phyloP scores from a whole-genome alignment of 2,797 vertebrate genomes.

The Acrossocheilus fasciatus region DNA sequence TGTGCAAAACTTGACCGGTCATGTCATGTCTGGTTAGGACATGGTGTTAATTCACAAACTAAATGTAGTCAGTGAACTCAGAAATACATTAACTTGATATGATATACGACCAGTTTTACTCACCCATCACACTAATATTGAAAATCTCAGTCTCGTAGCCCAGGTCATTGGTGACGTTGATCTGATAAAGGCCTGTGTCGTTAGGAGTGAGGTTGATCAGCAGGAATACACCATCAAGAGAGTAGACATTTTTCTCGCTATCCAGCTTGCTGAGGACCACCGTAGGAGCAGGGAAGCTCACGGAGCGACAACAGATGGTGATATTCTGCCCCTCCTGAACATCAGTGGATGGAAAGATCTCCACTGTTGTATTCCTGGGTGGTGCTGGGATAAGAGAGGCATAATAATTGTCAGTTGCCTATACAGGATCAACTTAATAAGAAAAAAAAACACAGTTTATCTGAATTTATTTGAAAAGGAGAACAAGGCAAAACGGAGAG shows the following conservation, averaged over 20 bases:
- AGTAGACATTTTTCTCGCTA: slow-evolving; percentile 69
- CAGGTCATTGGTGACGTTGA: slow-evolving; percentile 75
- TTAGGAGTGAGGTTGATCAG: slow-evolving; percentile 73
- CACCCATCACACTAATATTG: slow-evolving; percentile 76
- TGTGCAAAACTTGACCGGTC: not conserved
- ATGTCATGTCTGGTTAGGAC: not conserved
- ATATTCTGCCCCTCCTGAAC: slow-evolving; percentile 78
- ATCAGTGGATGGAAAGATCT: slow-evolving; percentile 71
- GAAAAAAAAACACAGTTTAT: not conserved
- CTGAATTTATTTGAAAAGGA: not conserved
- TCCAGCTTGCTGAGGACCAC: slow-evolving; percentile 75
- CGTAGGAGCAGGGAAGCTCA: slow-evolving; percentile 73
- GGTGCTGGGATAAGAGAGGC: slow-evolving; percentile 69
- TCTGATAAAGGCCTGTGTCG: slow-evolving; percentile 72
- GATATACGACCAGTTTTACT: slow-evolving; percentile 29
- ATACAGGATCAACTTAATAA: not conserved
- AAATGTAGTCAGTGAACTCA: not conserved
- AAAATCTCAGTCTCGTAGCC: slow-evolving; percentile 73
- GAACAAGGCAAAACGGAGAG: slow-evolving; percentile 25
- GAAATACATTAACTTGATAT: not conserved
- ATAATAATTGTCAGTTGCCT: slow-evolving; percentile 13
- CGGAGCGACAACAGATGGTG: slow-evolving; percentile 72
- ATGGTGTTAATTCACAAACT: not conserved
- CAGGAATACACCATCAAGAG: slow-evolving; percentile 72
- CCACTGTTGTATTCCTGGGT: slow-evolving; percentile 74